These are phyloP conservation scores for Smutsia temminckii DNA, from an alignment of 2,797 vertebrate species.

Conservation along the genomic window DNA sequence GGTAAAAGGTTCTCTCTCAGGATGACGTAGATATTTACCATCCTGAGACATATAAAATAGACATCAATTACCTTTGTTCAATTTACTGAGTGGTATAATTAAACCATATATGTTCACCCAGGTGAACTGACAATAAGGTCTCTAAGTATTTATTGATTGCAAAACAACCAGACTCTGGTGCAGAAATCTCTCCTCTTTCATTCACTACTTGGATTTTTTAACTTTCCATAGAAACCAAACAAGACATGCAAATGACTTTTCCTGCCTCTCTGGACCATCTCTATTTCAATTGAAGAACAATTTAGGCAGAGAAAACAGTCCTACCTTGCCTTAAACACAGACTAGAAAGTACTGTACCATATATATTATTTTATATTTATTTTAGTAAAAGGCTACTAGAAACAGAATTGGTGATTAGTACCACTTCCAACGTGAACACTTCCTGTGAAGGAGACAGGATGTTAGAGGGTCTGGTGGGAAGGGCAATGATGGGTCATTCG, in stretches of 20 bases:
- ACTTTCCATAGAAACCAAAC: conserved; percentile 11
- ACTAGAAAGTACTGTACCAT: background rate
- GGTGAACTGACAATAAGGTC: background rate
- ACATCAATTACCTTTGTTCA: background rate
- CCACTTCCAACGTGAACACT: background rate
- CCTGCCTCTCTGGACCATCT: background rate
- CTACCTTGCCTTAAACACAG: background rate
- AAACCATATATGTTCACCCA: background rate
- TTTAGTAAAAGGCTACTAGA: background rate
- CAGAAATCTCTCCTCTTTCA: background rate
- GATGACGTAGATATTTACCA: background rate
- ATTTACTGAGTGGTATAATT: background rate
- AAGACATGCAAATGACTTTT: background rate
- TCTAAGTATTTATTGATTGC: background rate
- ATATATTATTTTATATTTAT: background rate
- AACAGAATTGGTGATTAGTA: background rate
- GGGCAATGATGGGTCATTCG: background rate
- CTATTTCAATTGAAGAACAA: background rate
- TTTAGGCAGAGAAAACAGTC: background rate
- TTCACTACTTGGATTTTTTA: background rate
- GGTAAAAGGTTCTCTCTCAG: background rate
- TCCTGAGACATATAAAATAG: background rate
- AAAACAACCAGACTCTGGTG: conserved; percentile 1
- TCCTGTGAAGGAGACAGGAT: background rate
- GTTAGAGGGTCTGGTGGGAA: background rate